Percentiles rank a stretch among this genome's conserved stretches.
phyloP scores from a whole-genome alignment of 2,113 vertebrate genomes.

The Panthera uncia region DNA sequence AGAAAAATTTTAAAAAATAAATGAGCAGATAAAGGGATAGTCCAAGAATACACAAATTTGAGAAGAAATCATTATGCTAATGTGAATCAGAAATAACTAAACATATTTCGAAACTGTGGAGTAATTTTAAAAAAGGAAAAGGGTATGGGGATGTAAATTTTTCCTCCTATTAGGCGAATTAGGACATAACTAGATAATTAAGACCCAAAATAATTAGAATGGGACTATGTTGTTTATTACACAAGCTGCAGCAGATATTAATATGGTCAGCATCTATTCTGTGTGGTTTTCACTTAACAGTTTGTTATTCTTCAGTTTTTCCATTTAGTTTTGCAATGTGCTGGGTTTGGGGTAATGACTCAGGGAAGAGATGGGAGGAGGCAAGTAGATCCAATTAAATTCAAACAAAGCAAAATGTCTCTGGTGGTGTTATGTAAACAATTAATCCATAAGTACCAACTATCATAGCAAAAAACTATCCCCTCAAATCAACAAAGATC shows the following conservation, averaged over 20 bases:
- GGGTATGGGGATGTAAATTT: background rate
- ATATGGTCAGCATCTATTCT: background rate
- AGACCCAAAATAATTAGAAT: background rate
- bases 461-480: background rate
- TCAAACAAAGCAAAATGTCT: background rate
- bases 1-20: background rate
- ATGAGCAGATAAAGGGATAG: background rate
- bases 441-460: background rate
- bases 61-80: background rate
- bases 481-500: background rate
- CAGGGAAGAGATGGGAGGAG: background rate
- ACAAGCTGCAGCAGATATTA: background rate
- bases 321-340: background rate
- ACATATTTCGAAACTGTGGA: background rate
- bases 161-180: constrained; percentile 4
- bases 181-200: background rate
- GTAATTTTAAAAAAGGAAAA: background rate
- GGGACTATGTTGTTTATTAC: background rate
- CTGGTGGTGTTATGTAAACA: background rate
- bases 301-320: background rate
- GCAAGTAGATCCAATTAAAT: background rate
- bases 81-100: background rate
- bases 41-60: background rate
- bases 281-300: background rate
- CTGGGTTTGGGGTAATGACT: background rate